Evolutionary conservation across 2,113 vertebrate genomes (phyloP), one percentile per base, ranked within the genome.

Genomic region (Urocynchramus pylzowi): DNA sequence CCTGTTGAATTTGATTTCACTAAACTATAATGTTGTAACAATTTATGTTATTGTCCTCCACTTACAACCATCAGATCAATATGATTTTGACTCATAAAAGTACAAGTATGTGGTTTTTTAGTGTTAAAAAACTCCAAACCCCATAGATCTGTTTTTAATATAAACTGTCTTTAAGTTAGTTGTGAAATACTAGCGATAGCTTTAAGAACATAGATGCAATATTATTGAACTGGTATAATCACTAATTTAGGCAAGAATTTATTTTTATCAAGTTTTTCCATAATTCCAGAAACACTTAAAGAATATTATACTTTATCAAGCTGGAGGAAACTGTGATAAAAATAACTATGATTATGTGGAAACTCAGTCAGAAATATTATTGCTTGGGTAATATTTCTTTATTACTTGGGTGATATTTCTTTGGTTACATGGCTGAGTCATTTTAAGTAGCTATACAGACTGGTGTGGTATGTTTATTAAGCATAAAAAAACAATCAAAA

Each of bases 51-150:
- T 37, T 31, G 6, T 28, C 84, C 18, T 85, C 7, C 7, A 8
- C 42, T 82, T 50, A 28, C 27, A 81, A 33, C 6, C 8, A 83
- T 13, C 24, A 41, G 9, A 50, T 67, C 31, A 47, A 12, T 77
- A 54, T 44, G 35, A 47, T 56, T 84, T 6, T 7, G 15, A 16
- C 7, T 33, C 17, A 30, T 30, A 67, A 67, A 7, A 50, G 4
- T 35, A 52, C 7, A 61, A 44, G 5, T 80, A 10, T 3, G 5
- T 7, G 10, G 1, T 11, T 42, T n/a, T 67, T 61, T 28, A 26
- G 27, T 49, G 6, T 39, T 17, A 52, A 59, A 63, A 56, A 28
- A 27, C 0, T 8, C 5, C 6, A 3, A 30, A 52, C 5, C 5
- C 3, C 3, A 28, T 19, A 45, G 9, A 19, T 31, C 10, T 63